These are phyloP conservation scores for Pantala flavescens DNA, from an alignment of 1,140 invertebrate species.

Conservation along the genomic window DNA sequence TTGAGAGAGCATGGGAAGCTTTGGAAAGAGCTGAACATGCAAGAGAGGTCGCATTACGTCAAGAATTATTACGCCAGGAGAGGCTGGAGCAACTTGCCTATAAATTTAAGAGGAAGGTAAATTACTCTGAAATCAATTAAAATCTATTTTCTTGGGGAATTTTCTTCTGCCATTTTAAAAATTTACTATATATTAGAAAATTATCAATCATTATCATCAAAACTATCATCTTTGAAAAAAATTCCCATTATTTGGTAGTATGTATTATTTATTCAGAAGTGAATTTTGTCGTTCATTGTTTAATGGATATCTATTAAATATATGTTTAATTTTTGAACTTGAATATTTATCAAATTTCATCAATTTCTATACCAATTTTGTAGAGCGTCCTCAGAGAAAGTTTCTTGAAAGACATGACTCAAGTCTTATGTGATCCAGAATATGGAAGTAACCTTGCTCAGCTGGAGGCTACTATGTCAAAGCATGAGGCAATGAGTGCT, in stretches of 20 bases:
- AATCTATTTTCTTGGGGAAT: no score
- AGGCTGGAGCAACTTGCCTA: slow-evolving; percentile 89
- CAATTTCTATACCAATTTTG: slow-evolving; percentile 27
- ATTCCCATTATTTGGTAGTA: no score
- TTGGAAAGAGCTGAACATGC: slow-evolving; percentile 91
- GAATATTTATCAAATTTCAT: neutral
- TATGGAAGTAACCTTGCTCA: slow-evolving; percentile 83
- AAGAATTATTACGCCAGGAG: slow-evolving; percentile 86
- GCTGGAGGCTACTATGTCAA: slow-evolving; percentile 95
- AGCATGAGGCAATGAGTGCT: slow-evolving; percentile 95
- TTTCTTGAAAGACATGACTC: slow-evolving; percentile 97
- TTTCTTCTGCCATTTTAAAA: no score
- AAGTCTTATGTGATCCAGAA: slow-evolving; percentile 84
- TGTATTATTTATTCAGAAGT: no score
- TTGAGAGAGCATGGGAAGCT: slow-evolving; percentile 85
- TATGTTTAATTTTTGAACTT: no score
- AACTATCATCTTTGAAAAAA: no score
- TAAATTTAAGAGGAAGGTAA: slow-evolving; percentile 87
- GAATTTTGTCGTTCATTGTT: no score
- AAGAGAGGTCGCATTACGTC: slow-evolving; percentile 82
- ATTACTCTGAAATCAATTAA: no score
- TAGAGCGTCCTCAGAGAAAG: slow-evolving; percentile 78
- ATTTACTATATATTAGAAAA: no score
- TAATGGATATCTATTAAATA: no score
- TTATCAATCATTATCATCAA: no score